Base-by-base conservation (phyloP, 2,888 invertebrate genomes). In the Dynastes grantii region DNA sequence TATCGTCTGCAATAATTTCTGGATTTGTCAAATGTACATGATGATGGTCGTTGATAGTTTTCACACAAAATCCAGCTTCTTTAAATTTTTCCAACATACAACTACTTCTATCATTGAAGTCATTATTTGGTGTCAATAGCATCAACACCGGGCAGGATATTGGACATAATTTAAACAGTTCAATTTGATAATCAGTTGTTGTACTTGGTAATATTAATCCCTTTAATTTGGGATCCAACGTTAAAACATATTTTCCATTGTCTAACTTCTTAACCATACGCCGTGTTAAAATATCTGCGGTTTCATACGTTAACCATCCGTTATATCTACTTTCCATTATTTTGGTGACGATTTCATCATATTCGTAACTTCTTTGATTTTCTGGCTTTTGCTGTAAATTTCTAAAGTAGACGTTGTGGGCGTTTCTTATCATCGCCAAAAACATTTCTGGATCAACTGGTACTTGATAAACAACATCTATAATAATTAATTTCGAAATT, bases 201-300 rank as follows among this genome's bases (percentile, higher is more conserved):
- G 67, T 22, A 27, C 61, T 32, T 16, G 78, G 76, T 27, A 53
- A 49, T n/a, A 76, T 68, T 8, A 76, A 13, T 11, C 63, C 68
- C 29, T 78, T 78, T 27, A 80, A 76, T 53, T 68, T 76, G 9
- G 22, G 29, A 53, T 80, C 80, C 22, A 71, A 51, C 2, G 77
- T 80, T 13, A 80, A 22, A n/a, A 76, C 68, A 51, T 80, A 80
- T 76, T 70, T 75, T 40, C 68, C 78, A 68, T 77, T 32, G 32
- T 78, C 68, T 2, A 22, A n/a, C 40, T 45, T 27, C 13, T 49
- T 58, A 32, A 78, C 53, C 78, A 78, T 78, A 16, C 80, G 75
- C 27, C 49, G 32, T 16, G 70, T 32, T 51, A 78, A 51, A 64
- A 75, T 51, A 27, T 70, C 68, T 4, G 78, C 78, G 5, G 67